Evolutionary conservation across 2,888 invertebrate genomes (phyloP).

Genomic region (Limnephilus marmoratus): DNA sequence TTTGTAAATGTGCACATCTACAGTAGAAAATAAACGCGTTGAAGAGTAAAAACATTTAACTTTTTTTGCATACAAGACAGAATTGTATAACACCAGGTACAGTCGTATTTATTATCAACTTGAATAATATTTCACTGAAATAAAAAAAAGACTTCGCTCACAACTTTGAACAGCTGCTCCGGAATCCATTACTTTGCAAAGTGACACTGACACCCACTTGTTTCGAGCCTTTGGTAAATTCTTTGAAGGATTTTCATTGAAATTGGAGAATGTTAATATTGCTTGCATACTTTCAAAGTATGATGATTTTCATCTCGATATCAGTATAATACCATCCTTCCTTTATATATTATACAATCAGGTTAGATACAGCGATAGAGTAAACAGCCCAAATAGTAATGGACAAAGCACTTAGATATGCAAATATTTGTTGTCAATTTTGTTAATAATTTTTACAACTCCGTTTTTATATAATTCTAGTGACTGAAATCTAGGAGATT

Average conservation of each 20-base stretch:
- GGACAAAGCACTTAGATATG: not conserved
- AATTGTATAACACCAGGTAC: not conserved
- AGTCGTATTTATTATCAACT: not conserved
- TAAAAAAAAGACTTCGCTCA: not conserved
- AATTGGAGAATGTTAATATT: not conserved
- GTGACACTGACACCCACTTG: not conserved
- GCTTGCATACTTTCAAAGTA: not conserved
- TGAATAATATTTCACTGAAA: not conserved
- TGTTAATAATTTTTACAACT: not conserved
- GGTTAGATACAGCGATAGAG: not conserved
- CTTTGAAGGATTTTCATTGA: not conserved
- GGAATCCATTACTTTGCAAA: not conserved
- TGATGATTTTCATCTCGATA: not conserved
- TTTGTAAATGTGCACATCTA: too few species aligned
- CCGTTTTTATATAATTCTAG: not conserved
- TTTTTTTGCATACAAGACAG: not conserved
- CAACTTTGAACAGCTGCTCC: not conserved
- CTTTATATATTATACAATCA: not conserved
- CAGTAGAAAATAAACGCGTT: not conserved
- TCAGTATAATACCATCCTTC: not conserved
- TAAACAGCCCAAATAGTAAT: not conserved
- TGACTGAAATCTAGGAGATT: not conserved
- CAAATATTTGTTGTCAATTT: not conserved
- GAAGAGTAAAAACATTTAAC: not conserved
- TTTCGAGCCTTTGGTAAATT: not conserved